A percentile compares a stretch with the other conserved stretches of the same genome.
Conservation (phyloP, 2,888 invertebrate genomes). For the Tenthredo livida region DNA sequence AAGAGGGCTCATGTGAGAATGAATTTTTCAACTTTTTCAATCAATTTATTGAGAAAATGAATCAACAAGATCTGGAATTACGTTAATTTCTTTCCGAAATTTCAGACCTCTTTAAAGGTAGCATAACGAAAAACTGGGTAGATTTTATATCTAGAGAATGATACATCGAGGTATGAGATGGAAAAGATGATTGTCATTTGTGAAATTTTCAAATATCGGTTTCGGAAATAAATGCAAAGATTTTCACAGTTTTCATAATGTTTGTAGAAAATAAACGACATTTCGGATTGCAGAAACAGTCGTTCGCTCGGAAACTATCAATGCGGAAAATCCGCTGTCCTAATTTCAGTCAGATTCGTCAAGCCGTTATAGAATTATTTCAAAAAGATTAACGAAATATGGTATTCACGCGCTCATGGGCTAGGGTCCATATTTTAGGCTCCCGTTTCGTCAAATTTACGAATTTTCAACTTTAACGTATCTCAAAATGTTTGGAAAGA, state of each 20-base stretch:
- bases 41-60: too few species aligned
- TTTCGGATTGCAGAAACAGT: not conserved
- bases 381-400: not conserved
- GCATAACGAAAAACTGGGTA: not conserved
- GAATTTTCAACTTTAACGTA: not conserved
- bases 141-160: not conserved
- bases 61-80: not conserved
- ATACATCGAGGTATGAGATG: not conserved
- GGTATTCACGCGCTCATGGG: not conserved
- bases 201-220: not conserved
- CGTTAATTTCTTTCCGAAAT: not conserved
- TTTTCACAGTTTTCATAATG: not conserved
- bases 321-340: not conserved
- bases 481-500: not conserved
- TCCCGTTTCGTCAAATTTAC: not conserved
- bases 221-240: not conserved
- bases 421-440: not conserved
- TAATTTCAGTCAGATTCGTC: not conserved
- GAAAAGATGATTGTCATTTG: not conserved
- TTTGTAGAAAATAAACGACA: not conserved
- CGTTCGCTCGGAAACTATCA: not conserved
- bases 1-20: not conserved
- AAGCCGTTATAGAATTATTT: not conserved
- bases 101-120: not conserved
- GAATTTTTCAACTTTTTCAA: not conserved